Percentiles rank a stretch among this genome's conserved stretches.
Evolutionary conservation across 1,140 invertebrate genomes (phyloP).

Genomic region (Ctenoplectra terminalis): DNA sequence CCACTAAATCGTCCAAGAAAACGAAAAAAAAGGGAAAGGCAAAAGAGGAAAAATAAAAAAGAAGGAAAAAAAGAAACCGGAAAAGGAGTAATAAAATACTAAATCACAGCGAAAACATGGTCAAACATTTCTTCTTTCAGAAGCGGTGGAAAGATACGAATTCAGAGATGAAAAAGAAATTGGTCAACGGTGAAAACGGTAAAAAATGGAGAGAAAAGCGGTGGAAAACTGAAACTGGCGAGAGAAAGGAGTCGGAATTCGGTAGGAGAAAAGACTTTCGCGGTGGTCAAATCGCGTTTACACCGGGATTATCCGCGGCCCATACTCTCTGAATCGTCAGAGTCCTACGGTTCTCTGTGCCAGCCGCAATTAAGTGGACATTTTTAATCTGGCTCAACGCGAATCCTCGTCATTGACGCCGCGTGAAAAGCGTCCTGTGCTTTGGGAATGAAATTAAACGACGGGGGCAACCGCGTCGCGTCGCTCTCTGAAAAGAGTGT

Average conservation of each 20-base stretch:
- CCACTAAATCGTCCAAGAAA: background rate
- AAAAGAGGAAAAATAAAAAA: too few species aligned
- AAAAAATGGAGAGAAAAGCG: background rate
- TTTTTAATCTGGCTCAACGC: background rate
- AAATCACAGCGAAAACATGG: background rate
- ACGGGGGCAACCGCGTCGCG: too few species aligned
- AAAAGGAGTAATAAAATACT: too few species aligned
- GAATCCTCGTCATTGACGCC: background rate
- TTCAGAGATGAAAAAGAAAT: background rate
- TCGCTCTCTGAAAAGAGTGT: background rate
- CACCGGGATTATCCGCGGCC: background rate
- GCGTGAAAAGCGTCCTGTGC: background rate
- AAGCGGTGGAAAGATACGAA: background rate
- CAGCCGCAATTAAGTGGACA: constrained; percentile 22
- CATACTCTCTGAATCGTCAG: background rate
- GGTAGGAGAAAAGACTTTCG: background rate
- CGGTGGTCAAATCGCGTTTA: background rate
- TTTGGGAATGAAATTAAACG: background rate
- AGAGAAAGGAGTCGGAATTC: too few species aligned
- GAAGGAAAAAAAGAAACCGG: background rate
- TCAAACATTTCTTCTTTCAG: background rate
- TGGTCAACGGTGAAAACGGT: background rate
- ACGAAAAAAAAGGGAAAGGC: too few species aligned
- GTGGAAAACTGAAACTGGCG: background rate
- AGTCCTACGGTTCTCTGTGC: background rate